Percentiles rank a stretch among this genome's conserved stretches.
phyloP scores from a whole-genome alignment of 2,888 invertebrate genomes.

The Geotrupes spiniger region DNA sequence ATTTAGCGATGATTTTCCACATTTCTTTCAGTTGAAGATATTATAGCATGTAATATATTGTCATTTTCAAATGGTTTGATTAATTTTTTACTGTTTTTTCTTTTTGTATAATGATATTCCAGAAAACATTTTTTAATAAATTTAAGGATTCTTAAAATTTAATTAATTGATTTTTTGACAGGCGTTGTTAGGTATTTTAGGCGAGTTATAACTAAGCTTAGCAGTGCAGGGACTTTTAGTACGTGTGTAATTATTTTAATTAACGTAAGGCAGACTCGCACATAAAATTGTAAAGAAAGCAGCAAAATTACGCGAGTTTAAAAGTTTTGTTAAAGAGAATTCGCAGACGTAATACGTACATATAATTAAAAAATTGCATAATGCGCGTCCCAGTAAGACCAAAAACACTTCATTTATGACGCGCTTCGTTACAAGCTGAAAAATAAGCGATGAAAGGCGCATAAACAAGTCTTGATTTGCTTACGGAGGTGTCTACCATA shows the following conservation, averaged over 20 bases:
- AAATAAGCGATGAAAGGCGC: conserved; percentile 23
- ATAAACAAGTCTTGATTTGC: conserved; percentile 23
- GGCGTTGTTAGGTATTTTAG: background rate
- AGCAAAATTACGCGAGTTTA: no score
- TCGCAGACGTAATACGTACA: background rate
- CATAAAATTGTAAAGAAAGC: no score
- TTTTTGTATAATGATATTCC: no score
- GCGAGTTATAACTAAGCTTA: background rate
- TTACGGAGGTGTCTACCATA: conserved; percentile 29
- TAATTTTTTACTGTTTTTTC: no score
- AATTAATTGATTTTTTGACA: no score
- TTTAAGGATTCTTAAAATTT: no score
- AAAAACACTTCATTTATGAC: conserved; percentile 21
- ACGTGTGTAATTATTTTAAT: conserved; percentile 6
- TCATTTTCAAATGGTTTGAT: no score
- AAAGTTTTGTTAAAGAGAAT: no score
- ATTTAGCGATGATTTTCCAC: no score
- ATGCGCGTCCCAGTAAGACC: background rate
- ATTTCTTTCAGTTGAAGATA: no score
- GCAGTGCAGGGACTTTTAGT: background rate
- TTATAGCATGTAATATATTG: no score
- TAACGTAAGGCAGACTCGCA: background rate
- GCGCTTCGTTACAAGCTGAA: conserved; percentile 23
- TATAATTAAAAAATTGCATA: conserved; percentile 12
- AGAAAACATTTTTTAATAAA: no score